Conservation (phyloP, 2,888 invertebrate genomes). For the Cordylochernes scorpioides region DNA sequence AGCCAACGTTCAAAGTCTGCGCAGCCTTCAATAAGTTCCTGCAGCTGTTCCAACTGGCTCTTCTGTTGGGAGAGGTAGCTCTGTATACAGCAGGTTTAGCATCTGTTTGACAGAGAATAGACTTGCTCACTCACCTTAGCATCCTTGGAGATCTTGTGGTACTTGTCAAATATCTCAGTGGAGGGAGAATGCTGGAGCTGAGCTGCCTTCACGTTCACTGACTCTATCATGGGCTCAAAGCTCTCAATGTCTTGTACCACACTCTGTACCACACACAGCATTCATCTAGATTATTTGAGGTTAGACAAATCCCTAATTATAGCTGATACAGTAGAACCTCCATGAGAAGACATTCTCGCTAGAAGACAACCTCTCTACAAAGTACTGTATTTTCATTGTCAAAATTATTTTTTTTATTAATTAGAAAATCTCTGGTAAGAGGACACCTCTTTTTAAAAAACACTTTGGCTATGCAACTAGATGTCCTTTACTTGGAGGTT, state of each 20-base stretch:
- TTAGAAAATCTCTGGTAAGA: no score
- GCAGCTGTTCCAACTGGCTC: conserved; percentile 40
- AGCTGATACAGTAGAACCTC: no score
- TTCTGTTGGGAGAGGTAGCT: conserved; percentile 55
- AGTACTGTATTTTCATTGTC: no score
- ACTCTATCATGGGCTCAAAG: conserved; percentile 88
- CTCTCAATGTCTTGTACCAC: conserved; percentile 88
- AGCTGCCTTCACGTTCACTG: conserved; percentile 71
- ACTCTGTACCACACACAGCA: conserved; percentile 25
- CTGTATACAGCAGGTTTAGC: conserved; percentile 22
- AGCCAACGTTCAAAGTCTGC: conserved; percentile 80
- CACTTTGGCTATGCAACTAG: no score
- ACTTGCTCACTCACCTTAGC: conserved; percentile 27
- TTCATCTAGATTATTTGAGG: background rate
- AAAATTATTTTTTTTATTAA: no score
- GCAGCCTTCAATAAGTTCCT: conserved; percentile 68
- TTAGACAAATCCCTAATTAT: background rate
- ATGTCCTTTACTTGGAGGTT: no score
- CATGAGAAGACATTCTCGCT: background rate
- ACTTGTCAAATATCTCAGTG: conserved; percentile 67
- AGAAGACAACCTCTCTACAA: background rate
- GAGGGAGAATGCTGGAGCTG: conserved; percentile 57
- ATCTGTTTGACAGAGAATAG: background rate
- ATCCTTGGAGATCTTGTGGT: conserved; percentile 61
- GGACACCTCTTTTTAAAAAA: no score